Evolutionary conservation across 1,140 invertebrate genomes (phyloP).

Genomic region (Chrysopa pallens): DNA sequence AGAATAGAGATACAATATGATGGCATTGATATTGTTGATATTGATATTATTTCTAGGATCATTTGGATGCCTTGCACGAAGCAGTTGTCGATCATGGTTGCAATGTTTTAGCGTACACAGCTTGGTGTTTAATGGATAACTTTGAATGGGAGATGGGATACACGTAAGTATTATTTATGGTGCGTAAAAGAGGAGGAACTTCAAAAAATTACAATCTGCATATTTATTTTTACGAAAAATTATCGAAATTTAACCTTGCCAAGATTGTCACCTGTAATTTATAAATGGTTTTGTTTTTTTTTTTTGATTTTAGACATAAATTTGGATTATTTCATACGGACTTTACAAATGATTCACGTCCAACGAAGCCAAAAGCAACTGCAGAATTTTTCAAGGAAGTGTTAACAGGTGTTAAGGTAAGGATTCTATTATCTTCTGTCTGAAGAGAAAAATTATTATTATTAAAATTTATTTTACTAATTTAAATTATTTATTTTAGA

Average conservation of each 20-base stretch:
- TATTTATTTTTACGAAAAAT: background rate
- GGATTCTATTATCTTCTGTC: too few relatives aligned
- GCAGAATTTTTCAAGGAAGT: too few relatives aligned
- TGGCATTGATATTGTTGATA: too few relatives aligned
- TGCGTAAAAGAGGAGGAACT: too few relatives aligned
- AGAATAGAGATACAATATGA: too few relatives aligned
- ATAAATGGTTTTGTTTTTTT: too few relatives aligned
- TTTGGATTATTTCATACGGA: slow-evolving; percentile 10
- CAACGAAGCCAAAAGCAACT: slow-evolving; percentile 6
- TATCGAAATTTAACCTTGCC: slow-evolving; percentile 1
- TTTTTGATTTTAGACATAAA: slow-evolving; percentile 8
- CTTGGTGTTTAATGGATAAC: slow-evolving; percentile 62
- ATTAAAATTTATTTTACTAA: too few relatives aligned
- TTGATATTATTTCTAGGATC: slow-evolving; percentile 15
- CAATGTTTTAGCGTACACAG: slow-evolving; percentile 42
- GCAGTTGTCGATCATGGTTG: slow-evolving; percentile 30
- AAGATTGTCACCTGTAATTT: too few relatives aligned
- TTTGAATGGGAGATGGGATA: slow-evolving; percentile 57
- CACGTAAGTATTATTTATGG: slow-evolving; percentile 26
- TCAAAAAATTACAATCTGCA: too few relatives aligned
- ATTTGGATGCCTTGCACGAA: slow-evolving; percentile 11
- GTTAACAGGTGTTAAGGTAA: too few relatives aligned
- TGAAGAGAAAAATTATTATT: too few relatives aligned
- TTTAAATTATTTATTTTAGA: too few relatives aligned
- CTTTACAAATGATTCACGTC: slow-evolving; percentile 4